These are phyloP conservation scores for Schrankia costaestrigalis DNA, from an alignment of 2,888 invertebrate species.

Conservation along the genomic window DNA sequence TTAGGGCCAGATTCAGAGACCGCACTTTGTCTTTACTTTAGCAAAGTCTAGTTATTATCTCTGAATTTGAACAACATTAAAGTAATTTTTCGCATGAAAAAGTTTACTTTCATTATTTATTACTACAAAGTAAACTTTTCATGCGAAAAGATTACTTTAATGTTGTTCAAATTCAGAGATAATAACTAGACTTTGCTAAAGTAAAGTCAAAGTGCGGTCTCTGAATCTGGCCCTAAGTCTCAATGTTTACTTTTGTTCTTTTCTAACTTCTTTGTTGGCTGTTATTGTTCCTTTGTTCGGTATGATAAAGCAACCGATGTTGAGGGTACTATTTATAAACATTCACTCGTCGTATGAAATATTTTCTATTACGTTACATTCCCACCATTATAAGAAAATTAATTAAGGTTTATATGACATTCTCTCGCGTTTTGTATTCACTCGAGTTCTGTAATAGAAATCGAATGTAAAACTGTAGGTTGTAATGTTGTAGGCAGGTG, in stretches of 20 bases:
- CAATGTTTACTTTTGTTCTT: conserved; percentile 70
- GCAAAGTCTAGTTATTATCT: too few relatives aligned
- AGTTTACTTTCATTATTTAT: too few relatives aligned
- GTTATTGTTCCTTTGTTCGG: conserved; percentile 70
- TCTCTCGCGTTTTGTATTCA: conserved; percentile 11
- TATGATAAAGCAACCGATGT: conserved; percentile 52
- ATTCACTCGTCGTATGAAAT: conserved; percentile 51
- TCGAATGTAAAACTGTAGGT: not conserved
- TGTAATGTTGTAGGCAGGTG: conserved; percentile 35
- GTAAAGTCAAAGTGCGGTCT: too few relatives aligned
- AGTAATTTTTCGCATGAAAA: too few relatives aligned
- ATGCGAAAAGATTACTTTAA: too few relatives aligned
- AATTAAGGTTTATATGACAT: conserved; percentile 25
- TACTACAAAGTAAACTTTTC: too few relatives aligned
- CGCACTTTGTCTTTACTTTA: too few relatives aligned
- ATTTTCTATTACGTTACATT: conserved; percentile 42
- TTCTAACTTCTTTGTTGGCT: conserved; percentile 69
- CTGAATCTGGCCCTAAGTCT: too few relatives aligned
- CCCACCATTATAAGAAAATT: conserved; percentile 36
- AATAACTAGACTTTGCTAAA: too few relatives aligned
- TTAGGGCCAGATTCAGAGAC: too few relatives aligned
- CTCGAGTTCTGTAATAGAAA: conserved; percentile 7
- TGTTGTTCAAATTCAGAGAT: too few relatives aligned
- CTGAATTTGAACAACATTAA: too few relatives aligned
- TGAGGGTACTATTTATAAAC: conserved; percentile 64